Evolutionary conservation across 2,113 vertebrate genomes (phyloP).

Genomic region (Pseudopodoces humilis): DNA sequence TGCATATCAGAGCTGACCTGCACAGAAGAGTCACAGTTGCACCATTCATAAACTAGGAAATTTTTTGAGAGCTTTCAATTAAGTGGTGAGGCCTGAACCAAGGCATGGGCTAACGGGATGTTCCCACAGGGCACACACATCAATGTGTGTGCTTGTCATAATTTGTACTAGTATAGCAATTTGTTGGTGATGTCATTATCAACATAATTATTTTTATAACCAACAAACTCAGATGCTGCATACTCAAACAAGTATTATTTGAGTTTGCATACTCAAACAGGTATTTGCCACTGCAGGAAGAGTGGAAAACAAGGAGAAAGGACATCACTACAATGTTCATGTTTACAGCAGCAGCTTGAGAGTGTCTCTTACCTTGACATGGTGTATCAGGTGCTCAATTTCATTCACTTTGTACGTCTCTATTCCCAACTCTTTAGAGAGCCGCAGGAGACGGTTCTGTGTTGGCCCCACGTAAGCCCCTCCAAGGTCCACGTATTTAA

Average conservation of each 20-base stretch:
- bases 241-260: background rate
- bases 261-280: background rate
- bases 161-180: background rate
- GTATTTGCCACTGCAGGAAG: background rate
- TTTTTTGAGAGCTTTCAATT: background rate
- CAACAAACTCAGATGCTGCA: background rate
- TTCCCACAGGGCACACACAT: background rate
- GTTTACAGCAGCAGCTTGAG: background rate
- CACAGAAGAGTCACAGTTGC: background rate
- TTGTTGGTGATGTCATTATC: background rate
- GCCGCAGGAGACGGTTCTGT: conserved; percentile 90
- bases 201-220: background rate
- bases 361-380: conserved; percentile 85
- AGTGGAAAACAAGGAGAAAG: background rate
- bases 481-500: conserved; percentile 95
- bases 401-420: conserved; percentile 97
- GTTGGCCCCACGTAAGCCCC: conserved; percentile 96
- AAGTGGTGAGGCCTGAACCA: background rate
- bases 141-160: background rate
- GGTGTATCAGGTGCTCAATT: conserved; percentile 83
- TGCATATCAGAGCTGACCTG: background rate
- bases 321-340: background rate
- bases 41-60: background rate
- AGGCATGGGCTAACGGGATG: background rate
- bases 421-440: conserved; percentile 88